Base-by-base conservation (phyloP, 2,113 vertebrate species). In the Phalacrocorax pelagicus region DNA sequence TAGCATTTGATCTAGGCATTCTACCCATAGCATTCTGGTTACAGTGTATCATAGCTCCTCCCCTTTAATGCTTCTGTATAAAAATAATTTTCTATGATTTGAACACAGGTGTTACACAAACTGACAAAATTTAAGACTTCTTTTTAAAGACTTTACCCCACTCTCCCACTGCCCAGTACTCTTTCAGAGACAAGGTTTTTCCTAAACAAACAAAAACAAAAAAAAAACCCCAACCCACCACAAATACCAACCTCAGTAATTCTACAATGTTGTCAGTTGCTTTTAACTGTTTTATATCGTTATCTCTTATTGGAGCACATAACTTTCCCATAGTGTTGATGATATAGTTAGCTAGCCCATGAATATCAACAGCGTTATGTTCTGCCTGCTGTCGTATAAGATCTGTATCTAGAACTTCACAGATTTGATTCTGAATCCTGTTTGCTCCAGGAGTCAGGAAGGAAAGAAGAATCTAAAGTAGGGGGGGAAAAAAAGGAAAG, bases 361-460 rank as follows among this genome's bases (percentile, higher is more conserved):
- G 98, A 95, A 99, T 98, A 96, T 99, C 99, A 26, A 99, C 98
- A 46, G 98, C 98, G 21, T 98, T 96, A 19, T 99, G 99, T 70
- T 99, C 98, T 61, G 98, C 99, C 93, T 99, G 99, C 97, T 99
- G 99, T 81, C 98, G 98, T 81, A 99, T 99, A 87, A 99, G 98
- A 88, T 99, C 99, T 34, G 98, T 98, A 92, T 99, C 99, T 78
- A 99, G 96, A 81, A 99, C 98, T 96, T 99, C 99, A 97, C 98
- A 98, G 81, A 99, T 99, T 96, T 99, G 99, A 89, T 98, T 99
- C 69, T 98, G 98, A 92, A 99, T 98, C 82, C 99, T 98, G 94
- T 99, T 99, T 92, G 98, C 98, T 63, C 99, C 99, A 58, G 99
- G 99, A 85, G 98, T 98, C 63, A 99, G 97, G 93, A 99, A 99